A percentile compares a stretch with the other conserved stretches of the same genome.
Evolutionary conservation across 2,797 vertebrate genomes (phyloP).

Genomic region (Lerista edwardsae): DNA sequence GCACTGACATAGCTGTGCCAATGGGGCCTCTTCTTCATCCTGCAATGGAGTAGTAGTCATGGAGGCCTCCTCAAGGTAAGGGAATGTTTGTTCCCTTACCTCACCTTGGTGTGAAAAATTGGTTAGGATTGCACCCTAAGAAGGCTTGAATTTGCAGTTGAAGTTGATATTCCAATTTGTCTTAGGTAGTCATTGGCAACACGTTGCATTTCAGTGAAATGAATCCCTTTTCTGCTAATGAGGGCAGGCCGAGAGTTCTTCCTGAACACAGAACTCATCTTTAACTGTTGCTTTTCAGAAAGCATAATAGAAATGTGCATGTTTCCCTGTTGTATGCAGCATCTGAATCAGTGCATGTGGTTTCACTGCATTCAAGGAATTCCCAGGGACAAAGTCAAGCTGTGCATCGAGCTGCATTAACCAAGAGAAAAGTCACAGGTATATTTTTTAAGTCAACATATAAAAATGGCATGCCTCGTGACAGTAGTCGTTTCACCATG

Average conservation of each 20-base stretch:
- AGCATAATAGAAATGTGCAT: background rate
- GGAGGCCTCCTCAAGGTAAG: too few species aligned
- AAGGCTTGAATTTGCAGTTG: background rate
- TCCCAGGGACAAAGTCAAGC: conserved; percentile 82
- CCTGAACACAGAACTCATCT: background rate
- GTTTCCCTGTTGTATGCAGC: conserved; percentile 80
- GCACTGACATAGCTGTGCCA: too few species aligned
- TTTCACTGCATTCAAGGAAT: conserved; percentile 92
- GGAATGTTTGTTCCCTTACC: too few species aligned
- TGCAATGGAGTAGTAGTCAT: too few species aligned
- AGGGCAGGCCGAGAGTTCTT: background rate
- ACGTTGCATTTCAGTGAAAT: background rate
- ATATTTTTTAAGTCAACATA: conserved; percentile 45
- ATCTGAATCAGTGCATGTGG: conserved; percentile 96
- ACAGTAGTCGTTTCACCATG: conserved; percentile 9
- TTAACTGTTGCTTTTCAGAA: background rate
- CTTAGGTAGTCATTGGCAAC: background rate
- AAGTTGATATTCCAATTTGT: background rate
- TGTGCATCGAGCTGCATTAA: conserved; percentile 80
- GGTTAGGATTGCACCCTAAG: too few species aligned
- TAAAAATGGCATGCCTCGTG: conserved; percentile 1
- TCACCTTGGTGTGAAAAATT: too few species aligned
- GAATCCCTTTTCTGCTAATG: background rate
- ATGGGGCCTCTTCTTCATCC: too few species aligned
- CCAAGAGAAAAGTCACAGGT: conserved; percentile 89